Evolutionary conservation across 2,888 invertebrate species (phyloP).

Genomic region (Dicyrtoma fusca): DNA sequence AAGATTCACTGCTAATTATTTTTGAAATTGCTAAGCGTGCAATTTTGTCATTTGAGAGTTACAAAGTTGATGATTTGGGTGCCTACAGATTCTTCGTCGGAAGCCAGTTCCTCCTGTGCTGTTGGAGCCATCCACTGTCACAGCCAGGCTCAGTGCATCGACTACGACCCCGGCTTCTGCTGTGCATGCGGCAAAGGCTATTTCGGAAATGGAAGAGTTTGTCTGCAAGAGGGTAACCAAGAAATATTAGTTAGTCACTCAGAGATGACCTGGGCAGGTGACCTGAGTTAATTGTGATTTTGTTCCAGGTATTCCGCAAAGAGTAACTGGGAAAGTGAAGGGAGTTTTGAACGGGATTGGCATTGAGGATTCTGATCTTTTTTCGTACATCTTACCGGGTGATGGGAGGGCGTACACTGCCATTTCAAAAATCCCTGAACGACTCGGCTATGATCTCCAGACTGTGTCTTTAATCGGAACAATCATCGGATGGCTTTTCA

Average conservation of each 20-base stretch:
- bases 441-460: constrained; percentile 78
- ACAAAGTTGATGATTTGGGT: too few relatives aligned
- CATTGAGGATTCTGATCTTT: constrained; percentile 77
- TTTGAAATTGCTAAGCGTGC: not conserved
- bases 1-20: not conserved
- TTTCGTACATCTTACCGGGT: constrained; percentile 86
- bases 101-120: constrained; percentile 47
- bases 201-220: constrained; percentile 91
- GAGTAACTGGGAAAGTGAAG: constrained; percentile 86
- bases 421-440: constrained; percentile 75
- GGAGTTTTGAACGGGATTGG: constrained; percentile 78
- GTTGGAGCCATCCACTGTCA: constrained; percentile 71
- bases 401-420: constrained; percentile 90
- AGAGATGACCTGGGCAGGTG: too few relatives aligned
- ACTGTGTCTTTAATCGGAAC: constrained; percentile 81
- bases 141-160: constrained; percentile 77
- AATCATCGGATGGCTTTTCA: constrained; percentile 92
- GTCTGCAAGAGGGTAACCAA: constrained; percentile 72
- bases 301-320: constrained; percentile 72
- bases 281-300: too few relatives aligned
- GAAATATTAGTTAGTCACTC: too few relatives aligned
- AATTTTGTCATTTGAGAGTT: not conserved
- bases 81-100: constrained; percentile 52
- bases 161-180: constrained; percentile 83
- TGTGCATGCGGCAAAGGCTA: constrained; percentile 78